Evolutionary conservation across 35 echinoderm and acorn worm genomes (phyloP).

Genomic region (Chiridota heheva): DNA sequence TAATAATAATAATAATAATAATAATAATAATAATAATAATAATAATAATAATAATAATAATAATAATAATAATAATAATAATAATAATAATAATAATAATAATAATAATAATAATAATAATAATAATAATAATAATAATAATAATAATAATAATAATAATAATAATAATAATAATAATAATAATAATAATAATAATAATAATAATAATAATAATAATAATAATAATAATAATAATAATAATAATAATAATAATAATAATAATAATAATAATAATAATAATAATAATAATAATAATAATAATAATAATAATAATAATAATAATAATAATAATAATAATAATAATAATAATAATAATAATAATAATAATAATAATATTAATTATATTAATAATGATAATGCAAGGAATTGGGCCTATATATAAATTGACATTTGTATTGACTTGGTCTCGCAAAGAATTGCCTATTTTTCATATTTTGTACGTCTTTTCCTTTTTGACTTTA

Average conservation of each 20-base stretch:
- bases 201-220: background rate
- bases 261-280: background rate
- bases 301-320: background rate
- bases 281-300: background rate
- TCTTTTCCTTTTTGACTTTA: no score
- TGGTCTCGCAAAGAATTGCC: no score
- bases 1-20: constrained; percentile 16
- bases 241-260: background rate
- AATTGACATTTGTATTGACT: no score
- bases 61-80: constrained; percentile 9
- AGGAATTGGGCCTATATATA: no score
- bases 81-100: constrained; percentile 1
- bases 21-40: constrained; percentile 16
- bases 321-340: background rate
- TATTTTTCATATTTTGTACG: no score
- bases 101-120: background rate
- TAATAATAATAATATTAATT: no score
- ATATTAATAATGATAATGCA: no score
- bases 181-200: background rate
- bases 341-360: background rate
- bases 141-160: background rate
- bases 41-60: constrained; percentile 10
- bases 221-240: background rate
- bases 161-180: background rate
- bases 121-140: background rate